phyloP scores from a whole-genome alignment of 2,888 invertebrate genomes.

The Chloroclysta siterata region DNA sequence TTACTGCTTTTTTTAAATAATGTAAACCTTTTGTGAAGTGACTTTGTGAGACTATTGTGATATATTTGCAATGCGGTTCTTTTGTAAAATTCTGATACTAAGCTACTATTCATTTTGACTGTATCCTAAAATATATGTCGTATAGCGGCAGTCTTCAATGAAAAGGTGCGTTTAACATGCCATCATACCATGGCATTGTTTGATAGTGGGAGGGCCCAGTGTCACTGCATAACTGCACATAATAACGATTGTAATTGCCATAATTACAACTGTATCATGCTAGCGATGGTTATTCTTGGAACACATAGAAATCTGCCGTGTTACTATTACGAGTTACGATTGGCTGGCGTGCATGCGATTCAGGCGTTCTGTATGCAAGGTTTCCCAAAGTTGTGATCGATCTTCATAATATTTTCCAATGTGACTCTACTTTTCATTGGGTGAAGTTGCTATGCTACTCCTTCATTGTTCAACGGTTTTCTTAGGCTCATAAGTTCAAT shows the following conservation, averaged over 20 bases:
- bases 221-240: conserved; percentile 53
- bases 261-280: conserved; percentile 51
- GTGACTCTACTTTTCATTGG: neutral
- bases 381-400: conserved; percentile 15
- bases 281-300: conserved; percentile 52
- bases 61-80: too few relatives aligned
- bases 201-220: conserved; percentile 38
- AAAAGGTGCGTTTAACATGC: conserved; percentile 37
- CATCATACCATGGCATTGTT: conserved; percentile 20
- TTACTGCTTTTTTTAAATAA: too few relatives aligned
- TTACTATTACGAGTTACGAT: conserved; percentile 31
- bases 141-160: conserved; percentile 38
- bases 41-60: too few relatives aligned
- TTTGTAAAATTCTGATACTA: too few relatives aligned
- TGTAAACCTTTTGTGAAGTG: too few relatives aligned
- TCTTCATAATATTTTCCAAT: neutral
- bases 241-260: conserved; percentile 57
- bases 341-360: conserved; percentile 38
- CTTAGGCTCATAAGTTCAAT: too few relatives aligned
- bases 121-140: conserved; percentile 8
- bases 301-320: conserved; percentile 49
- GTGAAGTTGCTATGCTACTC: neutral
- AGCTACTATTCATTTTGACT: neutral
- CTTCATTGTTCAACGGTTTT: neutral
- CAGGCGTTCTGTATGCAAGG: conserved; percentile 28